Percentiles rank a stretch among this genome's conserved stretches.
These are phyloP conservation scores for Columbina picui DNA, from an alignment of 2,113 vertebrate species.

Conservation along the genomic window DNA sequence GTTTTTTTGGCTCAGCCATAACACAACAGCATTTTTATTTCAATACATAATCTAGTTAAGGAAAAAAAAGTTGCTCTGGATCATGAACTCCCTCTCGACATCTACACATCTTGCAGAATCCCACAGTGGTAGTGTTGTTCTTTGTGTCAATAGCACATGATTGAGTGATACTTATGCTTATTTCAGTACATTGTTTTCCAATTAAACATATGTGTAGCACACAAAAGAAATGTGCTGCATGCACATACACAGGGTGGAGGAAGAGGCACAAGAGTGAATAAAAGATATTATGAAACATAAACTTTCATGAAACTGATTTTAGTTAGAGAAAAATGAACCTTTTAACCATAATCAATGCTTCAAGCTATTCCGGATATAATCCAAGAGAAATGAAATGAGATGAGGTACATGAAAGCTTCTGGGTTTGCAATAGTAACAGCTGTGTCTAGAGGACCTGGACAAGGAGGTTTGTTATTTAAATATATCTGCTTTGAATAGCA, in stretches of 20 bases:
- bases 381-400: constrained; percentile 64
- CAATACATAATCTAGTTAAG: background rate
- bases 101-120: background rate
- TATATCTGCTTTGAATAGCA: constrained; percentile 24
- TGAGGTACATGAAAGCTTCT: constrained; percentile 51
- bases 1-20: background rate
- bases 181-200: background rate
- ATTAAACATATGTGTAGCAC: background rate
- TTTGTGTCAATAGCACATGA: background rate
- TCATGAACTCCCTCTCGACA: background rate
- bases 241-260: background rate
- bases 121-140: background rate
- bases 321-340: constrained; percentile 22
- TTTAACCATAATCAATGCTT: constrained; percentile 47
- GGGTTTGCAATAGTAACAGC: constrained; percentile 59
- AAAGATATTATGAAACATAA: background rate
- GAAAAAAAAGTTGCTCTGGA: background rate
- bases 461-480: constrained; percentile 27
- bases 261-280: background rate
- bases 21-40: background rate
- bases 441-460: constrained; percentile 26
- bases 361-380: constrained; percentile 50
- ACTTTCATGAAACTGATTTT: background rate
- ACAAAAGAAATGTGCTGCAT: background rate
- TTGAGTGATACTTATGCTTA: fast-evolving